Evolutionary conservation across 2,797 vertebrate species (phyloP), one percentile per base, ranked within the genome.

Genomic region (Nyctibius grandis): DNA sequence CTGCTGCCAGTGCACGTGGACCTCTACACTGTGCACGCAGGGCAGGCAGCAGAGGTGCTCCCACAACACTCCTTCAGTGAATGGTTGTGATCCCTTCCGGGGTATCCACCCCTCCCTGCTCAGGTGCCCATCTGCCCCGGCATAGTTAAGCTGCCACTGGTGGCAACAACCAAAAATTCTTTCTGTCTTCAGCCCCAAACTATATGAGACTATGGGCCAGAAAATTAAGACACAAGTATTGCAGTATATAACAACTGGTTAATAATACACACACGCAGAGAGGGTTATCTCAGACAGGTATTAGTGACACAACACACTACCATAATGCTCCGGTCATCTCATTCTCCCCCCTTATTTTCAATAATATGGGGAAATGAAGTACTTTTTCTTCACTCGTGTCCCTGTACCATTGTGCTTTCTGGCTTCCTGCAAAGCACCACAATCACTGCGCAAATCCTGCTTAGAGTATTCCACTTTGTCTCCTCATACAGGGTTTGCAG

Each of bases 291-390:
- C 51, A 48, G 44, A 12, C 4, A 29, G 33, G 25, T 51, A 19
- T n/a, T 2, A 54, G 1, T 9, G 59, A 69, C 34, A 69, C 59
- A 57, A 79, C 34, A 53, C 0, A 1, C 21, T 61, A 31, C 42
- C 0, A 0, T 57, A 38, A 51, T 3, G 7, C n/a, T 68, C 33
- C 2, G 0, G 11, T 23, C 38, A 51, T 38, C 60, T 65, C 64
- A 28, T 44, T 50, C 23, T 76, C 15, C 16, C 51, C 34, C 12
- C 28, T 91, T 22, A 50, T 44, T 81, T 61, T 70, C 56, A 86
- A 4, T 31, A 69, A 61, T 5, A 44, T 0, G 4, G 28, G 21
- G 33, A 79, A 81, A 51, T 33, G 2, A 45, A 85, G 61, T 34
- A 65, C 8, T 83, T 56, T 20, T 20, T 16, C 7, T 65, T 72